These are phyloP conservation scores for Actinia tenebrosa DNA, from an alignment of 64 coral and sea anemone species.

Conservation along the genomic window DNA sequence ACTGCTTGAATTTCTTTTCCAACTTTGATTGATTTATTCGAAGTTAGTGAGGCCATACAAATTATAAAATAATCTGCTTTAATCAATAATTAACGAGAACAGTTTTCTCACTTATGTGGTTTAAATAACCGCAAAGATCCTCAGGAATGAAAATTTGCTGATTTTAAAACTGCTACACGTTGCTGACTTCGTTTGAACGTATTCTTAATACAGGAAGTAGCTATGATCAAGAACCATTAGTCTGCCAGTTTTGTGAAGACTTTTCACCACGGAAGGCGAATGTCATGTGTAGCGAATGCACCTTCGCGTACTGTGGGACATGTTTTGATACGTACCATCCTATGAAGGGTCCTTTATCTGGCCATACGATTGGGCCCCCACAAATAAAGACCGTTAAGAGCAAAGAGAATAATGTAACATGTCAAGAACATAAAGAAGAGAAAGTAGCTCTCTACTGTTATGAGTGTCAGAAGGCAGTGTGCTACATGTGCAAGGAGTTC, in stretches of 20 bases:
- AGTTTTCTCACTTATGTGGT: too few species aligned
- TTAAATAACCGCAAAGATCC: neutral
- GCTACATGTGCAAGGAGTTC: slow-evolving; percentile 73
- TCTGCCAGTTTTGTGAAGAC: slow-evolving; percentile 94
- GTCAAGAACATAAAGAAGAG: slow-evolving; percentile 56
- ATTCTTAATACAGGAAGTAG: neutral
- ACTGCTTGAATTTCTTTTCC: too few species aligned
- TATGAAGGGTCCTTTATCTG: slow-evolving; percentile 70
- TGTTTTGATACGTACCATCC: slow-evolving; percentile 83
- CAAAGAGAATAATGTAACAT: slow-evolving; percentile 56
- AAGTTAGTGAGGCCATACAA: too few species aligned
- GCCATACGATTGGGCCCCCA: slow-evolving; percentile 69
- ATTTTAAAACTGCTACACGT: neutral
- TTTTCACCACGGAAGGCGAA: slow-evolving; percentile 67
- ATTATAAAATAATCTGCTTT: too few species aligned
- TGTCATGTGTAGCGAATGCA: slow-evolving; percentile 66
- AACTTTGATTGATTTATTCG: too few species aligned
- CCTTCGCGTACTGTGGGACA: slow-evolving; percentile 68
- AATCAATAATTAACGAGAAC: too few species aligned
- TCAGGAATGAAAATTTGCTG: too few species aligned
- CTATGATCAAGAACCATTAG: slow-evolving; percentile 28
- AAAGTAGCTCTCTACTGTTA: slow-evolving; percentile 69
- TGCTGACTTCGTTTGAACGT: neutral
- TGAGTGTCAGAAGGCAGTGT: slow-evolving; percentile 58
- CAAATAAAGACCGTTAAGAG: slow-evolving; percentile 41